Evolutionary conservation across 2,888 invertebrate genomes (phyloP).

Genomic region (Spisula subtruncata): DNA sequence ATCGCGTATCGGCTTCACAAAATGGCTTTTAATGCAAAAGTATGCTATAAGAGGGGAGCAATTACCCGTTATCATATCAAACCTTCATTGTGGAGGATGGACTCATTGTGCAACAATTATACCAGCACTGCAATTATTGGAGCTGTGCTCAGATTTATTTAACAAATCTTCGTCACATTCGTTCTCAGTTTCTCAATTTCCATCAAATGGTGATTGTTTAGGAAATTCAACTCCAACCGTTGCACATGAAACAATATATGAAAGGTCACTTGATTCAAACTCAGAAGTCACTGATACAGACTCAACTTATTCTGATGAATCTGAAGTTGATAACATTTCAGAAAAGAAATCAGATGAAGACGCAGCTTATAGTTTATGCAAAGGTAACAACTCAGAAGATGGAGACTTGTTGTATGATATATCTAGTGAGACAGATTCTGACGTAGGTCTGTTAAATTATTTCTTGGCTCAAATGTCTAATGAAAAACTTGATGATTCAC

Average conservation of each 20-base stretch:
- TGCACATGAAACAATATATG: neutral
- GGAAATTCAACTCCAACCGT: neutral
- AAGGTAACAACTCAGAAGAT: neutral
- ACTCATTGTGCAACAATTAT: neutral
- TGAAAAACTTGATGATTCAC: neutral
- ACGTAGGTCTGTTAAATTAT: neutral
- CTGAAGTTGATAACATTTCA: too few relatives aligned
- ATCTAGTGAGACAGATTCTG: neutral
- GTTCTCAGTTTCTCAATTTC: neutral
- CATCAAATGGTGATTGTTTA: neutral
- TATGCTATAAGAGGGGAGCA: neutral
- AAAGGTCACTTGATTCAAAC: too few relatives aligned
- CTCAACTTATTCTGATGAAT: too few relatives aligned
- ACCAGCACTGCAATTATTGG: constrained; percentile 24
- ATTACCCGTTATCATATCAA: neutral
- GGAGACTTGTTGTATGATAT: neutral
- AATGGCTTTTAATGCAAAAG: constrained; percentile 47
- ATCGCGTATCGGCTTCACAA: neutral
- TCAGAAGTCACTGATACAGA: too few relatives aligned
- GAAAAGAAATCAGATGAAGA: too few relatives aligned
- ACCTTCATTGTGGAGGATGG: constrained; percentile 57
- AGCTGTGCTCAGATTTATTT: neutral
- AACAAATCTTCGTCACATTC: neutral
- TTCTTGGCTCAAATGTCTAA: neutral
- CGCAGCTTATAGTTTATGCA: neutral